Conservation (phyloP, 2,888 invertebrate species). For the Subacronicta megacephala region DNA sequence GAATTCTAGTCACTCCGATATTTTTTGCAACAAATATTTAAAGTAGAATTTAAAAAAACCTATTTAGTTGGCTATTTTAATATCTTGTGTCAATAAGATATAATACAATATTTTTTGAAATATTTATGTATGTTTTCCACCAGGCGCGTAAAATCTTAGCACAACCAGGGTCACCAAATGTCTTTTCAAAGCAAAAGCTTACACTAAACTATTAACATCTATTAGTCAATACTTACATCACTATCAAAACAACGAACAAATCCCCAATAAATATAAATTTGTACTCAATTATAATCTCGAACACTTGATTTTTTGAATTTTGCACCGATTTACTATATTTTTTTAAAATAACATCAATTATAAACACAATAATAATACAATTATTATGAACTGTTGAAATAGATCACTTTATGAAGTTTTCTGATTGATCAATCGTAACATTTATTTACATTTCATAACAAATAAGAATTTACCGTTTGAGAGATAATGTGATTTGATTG, state of each 20-base stretch:
- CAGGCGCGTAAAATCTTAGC: neutral
- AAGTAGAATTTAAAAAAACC: neutral
- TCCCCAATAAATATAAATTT: slow-evolving; percentile 59
- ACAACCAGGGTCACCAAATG: slow-evolving; percentile 15
- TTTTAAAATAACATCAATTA: slow-evolving; percentile 8
- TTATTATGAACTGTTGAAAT: slow-evolving; percentile 2
- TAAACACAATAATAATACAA: slow-evolving; percentile 9
- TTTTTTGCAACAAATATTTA: neutral
- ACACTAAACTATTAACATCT: slow-evolving; percentile 33
- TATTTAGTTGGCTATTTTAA: slow-evolving; percentile 2
- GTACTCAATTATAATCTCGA: slow-evolving; percentile 63
- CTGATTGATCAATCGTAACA: slow-evolving; percentile 22
- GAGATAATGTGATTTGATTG: slow-evolving; percentile 7
- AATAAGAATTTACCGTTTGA: too few relatives aligned
- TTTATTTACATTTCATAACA: too few relatives aligned
- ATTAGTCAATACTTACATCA: slow-evolving; percentile 36
- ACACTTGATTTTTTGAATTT: slow-evolving; percentile 49
- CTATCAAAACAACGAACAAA: slow-evolving; percentile 46
- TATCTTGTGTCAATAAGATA: neutral
- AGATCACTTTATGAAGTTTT: slow-evolving; percentile 3
- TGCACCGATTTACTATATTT: slow-evolving; percentile 9
- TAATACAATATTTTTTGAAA: too few relatives aligned
- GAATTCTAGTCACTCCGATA: slow-evolving; percentile 16
- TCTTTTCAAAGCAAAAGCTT: slow-evolving; percentile 23
- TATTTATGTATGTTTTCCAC: too few relatives aligned